phyloP scores from a whole-genome alignment of 1,140 invertebrate species.

The Bombus consobrinus region DNA sequence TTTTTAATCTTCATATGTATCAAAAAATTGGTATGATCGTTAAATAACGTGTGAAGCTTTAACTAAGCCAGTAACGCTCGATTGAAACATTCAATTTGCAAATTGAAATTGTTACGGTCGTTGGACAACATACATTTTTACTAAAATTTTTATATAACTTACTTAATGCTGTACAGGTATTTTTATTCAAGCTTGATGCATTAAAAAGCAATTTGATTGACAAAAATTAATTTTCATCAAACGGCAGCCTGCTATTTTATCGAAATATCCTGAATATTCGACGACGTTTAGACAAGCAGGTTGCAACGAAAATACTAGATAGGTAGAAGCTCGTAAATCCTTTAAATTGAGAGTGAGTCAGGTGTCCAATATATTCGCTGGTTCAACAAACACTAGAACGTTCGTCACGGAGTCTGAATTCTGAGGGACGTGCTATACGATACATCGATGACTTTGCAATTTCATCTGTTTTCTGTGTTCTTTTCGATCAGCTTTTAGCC shows the following conservation, averaged over 20 bases:
- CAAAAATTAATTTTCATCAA: neutral
- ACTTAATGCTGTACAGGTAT: neutral
- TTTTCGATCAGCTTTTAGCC: too few species aligned
- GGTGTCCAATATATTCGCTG: slow-evolving; percentile 65
- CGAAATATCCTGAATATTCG: neutral
- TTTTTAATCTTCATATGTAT: neutral
- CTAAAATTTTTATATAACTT: too few species aligned
- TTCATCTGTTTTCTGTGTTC: slow-evolving; percentile 24
- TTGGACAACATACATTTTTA: neutral
- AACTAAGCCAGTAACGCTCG: neutral
- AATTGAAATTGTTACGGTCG: neutral
- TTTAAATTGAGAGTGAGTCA: slow-evolving; percentile 70
- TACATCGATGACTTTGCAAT: slow-evolving; percentile 55
- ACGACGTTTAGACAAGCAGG: neutral
- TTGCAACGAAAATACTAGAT: neutral
- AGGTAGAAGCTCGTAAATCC: slow-evolving; percentile 55
- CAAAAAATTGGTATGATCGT: neutral
- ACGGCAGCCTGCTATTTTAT: neutral
- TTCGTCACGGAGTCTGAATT: slow-evolving; percentile 51
- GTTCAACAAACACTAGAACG: slow-evolving; percentile 49
- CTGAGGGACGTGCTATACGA: slow-evolving; percentile 50
- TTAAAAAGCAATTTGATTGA: neutral
- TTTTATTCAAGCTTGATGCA: neutral
- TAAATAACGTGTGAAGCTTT: neutral
- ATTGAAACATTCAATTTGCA: neutral